Base-by-base conservation (phyloP, 2,888 invertebrate genomes). In the Idaea dimidiata region DNA sequence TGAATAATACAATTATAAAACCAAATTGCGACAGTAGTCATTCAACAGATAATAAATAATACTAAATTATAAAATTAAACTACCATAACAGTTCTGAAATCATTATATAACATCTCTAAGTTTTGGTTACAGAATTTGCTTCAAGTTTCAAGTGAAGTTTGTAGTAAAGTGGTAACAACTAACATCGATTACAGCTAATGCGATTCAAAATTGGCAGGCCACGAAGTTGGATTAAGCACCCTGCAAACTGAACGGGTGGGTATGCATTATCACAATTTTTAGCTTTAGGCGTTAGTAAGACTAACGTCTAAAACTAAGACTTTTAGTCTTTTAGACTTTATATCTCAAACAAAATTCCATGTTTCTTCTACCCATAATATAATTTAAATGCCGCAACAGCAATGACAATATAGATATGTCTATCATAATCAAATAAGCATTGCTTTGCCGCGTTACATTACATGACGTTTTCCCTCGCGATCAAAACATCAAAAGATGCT, bases 61-160 rank as follows among this genome's bases (percentile, higher is more conserved):
- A 65, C 62, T 24, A 24, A 24, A 24, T 24, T 24, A 63, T 65
- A 65, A 59, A 60, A 59, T 33, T 62, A 61, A 61, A 67, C 58
- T 60, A 68, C 69, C 71, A 72, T 76, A 76, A 79, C 73, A 73
- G 70, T 73, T 67, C 68, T 70, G 66, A 81, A 82, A 82, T 81
- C 76, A 81, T 82, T 82, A 79, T 78, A 75, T 78, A 82, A 76
- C 74, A 77, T 76, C 71, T 72, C 65, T 63, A 67, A 68, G 65
- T 81, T 63, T 65, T 64, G 69, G 72, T 70, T 64, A 66, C 65
- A 62, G 77, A 80, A 75, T 80, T 78, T 66, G 14, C 14, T 70
- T 68, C 71, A 70, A 75, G 71, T 71, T 69, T 60, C 60, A 68
- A 69, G 67, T 73, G 24, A 78, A 82, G 77, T 79, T 77, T 54